These are phyloP conservation scores for Leucopternis melanops DNA, from an alignment of 2,113 vertebrate species.

Conservation along the genomic window DNA sequence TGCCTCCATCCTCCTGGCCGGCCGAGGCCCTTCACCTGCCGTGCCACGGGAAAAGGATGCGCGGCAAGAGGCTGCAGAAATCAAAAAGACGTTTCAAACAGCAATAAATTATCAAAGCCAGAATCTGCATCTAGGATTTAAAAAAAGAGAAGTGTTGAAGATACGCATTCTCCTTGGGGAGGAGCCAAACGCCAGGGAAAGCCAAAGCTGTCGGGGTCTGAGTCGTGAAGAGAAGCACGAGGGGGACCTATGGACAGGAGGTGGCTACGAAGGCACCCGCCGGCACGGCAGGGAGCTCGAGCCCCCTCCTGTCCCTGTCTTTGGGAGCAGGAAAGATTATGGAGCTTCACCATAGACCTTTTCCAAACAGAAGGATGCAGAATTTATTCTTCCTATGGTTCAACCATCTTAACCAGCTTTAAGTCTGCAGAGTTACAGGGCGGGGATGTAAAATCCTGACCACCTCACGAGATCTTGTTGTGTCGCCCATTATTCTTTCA, in stretches of 20 bases:
- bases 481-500: background rate
- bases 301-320: background rate
- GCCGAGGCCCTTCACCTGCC: background rate
- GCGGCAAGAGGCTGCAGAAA: background rate
- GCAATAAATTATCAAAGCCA: background rate
- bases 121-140: background rate
- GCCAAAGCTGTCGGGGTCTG: background rate
- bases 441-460: background rate
- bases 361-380: background rate
- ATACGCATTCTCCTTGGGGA: background rate
- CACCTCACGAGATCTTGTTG: background rate
- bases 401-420: background rate
- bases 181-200: conserved; percentile 10
- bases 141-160: background rate
- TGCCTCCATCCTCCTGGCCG: background rate
- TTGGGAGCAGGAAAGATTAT: background rate
- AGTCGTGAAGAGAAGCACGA: fast-evolving
- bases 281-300: fast-evolving
- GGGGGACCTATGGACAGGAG: background rate
- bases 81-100: background rate
- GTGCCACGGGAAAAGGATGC: fast-evolving
- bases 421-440: background rate
- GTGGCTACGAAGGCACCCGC: fast-evolving
- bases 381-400: background rate
- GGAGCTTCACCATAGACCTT: background rate